phyloP scores from a whole-genome alignment of 2,797 vertebrate genomes.

The Valencia hispanica region DNA sequence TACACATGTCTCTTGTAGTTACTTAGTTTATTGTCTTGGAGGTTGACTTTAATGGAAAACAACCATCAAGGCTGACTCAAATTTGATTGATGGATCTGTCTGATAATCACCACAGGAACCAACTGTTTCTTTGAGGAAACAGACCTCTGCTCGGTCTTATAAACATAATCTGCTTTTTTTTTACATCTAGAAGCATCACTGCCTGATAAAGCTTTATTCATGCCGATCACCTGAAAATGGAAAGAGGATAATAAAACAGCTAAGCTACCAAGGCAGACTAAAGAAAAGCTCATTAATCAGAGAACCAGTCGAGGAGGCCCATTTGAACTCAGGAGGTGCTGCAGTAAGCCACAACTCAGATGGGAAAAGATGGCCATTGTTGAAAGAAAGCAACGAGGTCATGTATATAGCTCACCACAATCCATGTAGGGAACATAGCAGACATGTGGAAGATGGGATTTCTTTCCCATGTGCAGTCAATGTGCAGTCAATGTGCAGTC shows the following conservation, averaged over 20 bases:
- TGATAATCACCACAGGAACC: slow-evolving; percentile 30
- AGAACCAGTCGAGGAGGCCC: too few species aligned
- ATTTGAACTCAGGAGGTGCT: too few species aligned
- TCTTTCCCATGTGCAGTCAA: too few species aligned
- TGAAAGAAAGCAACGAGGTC: too few species aligned
- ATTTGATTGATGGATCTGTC: slow-evolving; percentile 38
- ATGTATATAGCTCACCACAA: too few species aligned
- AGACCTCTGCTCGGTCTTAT: slow-evolving; percentile 14
- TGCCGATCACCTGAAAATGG: too few species aligned
- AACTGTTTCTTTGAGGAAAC: slow-evolving; percentile 7
- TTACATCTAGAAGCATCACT: background rate
- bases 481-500: too few species aligned
- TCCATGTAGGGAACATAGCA: too few species aligned
- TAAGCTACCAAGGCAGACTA: background rate
- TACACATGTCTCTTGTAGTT: slow-evolving; percentile 38
- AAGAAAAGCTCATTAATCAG: too few species aligned
- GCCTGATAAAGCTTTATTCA: background rate
- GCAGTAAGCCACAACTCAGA: too few species aligned
- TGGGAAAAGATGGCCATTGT: too few species aligned
- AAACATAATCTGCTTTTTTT: slow-evolving; percentile 13
- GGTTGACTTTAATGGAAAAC: slow-evolving; percentile 29
- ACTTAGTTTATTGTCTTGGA: slow-evolving; percentile 21
- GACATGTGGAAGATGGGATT: too few species aligned
- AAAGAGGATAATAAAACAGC: background rate
- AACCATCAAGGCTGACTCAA: slow-evolving; percentile 10